These are phyloP conservation scores for Halichondria panicea DNA, from an alignment of 37 sponge, comb jelly and placozoan species.

Conservation along the genomic window DNA sequence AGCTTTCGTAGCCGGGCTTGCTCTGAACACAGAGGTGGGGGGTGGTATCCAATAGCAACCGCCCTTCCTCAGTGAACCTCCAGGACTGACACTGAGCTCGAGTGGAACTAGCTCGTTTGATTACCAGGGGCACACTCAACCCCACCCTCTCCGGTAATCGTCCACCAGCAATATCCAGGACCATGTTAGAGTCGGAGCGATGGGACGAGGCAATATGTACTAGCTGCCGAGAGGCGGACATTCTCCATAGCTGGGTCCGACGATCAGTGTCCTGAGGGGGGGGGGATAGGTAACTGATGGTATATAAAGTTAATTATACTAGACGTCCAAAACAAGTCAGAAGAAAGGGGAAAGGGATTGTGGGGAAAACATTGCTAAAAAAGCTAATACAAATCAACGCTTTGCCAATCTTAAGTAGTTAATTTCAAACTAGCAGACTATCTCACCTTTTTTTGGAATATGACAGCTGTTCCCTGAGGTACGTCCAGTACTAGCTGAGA, in stretches of 20 bases:
- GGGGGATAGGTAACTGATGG: background rate
- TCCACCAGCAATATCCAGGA: constrained; percentile 67
- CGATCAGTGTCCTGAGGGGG: constrained; percentile 29
- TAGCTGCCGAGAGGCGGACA: constrained; percentile 72
- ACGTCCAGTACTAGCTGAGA: constrained; percentile 74
- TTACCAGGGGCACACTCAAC: constrained; percentile 35
- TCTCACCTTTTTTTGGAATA: constrained; percentile 61
- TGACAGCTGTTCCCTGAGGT: constrained; percentile 83
- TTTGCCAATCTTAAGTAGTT: too few relatives aligned
- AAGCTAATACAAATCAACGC: too few relatives aligned
- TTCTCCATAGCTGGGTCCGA: constrained; percentile 84
- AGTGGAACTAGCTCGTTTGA: constrained; percentile 32
- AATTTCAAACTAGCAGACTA: too few relatives aligned
- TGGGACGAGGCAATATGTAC: constrained; percentile 69
- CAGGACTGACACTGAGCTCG: constrained; percentile 67
- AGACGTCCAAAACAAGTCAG: too few relatives aligned
- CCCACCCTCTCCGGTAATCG: constrained; percentile 1
- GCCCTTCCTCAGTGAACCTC: constrained; percentile 65
- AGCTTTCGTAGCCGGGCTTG: constrained; percentile 18
- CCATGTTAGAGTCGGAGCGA: constrained; percentile 21
- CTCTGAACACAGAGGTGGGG: constrained; percentile 57
- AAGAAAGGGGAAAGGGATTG: too few relatives aligned
- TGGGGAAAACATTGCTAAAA: too few relatives aligned
- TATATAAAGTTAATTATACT: background rate
- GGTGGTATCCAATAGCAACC: constrained; percentile 31